Conservation (phyloP, 2,113 vertebrate species). For the Phocoena sinus region DNA sequence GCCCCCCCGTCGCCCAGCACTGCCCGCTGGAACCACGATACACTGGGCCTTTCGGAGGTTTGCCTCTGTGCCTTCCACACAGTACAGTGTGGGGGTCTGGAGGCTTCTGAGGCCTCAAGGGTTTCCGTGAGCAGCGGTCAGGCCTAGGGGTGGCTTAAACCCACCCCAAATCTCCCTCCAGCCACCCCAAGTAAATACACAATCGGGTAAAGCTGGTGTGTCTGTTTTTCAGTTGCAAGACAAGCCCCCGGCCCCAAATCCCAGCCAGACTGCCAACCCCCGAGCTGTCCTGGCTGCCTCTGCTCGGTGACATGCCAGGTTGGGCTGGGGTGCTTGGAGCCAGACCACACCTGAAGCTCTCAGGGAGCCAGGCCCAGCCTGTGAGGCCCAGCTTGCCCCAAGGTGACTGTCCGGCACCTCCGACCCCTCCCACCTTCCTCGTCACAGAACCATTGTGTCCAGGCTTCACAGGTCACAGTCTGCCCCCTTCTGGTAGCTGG, state of each 20-base stretch:
- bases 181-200: background rate
- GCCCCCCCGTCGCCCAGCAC: background rate
- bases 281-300: background rate
- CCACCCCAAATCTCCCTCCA: background rate
- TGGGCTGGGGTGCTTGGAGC: background rate
- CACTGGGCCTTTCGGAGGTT: background rate
- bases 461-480: slow-evolving; percentile 36
- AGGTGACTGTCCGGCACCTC: background rate
- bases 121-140: background rate
- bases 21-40: accelerated
- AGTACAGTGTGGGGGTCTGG: accelerated
- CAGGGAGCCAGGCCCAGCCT: background rate
- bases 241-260: background rate
- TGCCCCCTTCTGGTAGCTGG: slow-evolving; percentile 74
- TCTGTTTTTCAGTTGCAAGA: background rate
- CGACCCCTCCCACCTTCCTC: background rate
- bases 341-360: background rate
- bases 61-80: background rate
- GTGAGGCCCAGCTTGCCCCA: accelerated
- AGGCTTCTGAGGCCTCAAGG: background rate
- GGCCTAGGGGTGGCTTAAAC: background rate
- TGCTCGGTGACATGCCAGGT: too few species aligned
- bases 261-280: background rate
- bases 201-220: background rate
- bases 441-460: background rate